Conservation (phyloP, 2,113 vertebrate genomes). For the Fregata magnificens region DNA sequence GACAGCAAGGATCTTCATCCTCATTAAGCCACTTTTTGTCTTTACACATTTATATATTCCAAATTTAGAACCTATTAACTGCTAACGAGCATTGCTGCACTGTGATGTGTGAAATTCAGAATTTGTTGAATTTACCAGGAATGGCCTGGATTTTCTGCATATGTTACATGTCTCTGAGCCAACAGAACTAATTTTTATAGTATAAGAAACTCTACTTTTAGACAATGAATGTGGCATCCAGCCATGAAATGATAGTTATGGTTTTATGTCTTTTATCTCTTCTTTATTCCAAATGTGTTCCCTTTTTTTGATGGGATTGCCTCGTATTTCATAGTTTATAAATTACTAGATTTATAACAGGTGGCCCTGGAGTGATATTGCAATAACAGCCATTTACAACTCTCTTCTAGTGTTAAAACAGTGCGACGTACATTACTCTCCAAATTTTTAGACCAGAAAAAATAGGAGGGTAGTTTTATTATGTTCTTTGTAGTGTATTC, state of each 20-base stretch:
- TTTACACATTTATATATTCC: conserved; percentile 16
- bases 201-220: neutral
- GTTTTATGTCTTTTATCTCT: neutral
- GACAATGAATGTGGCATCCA: neutral
- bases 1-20: neutral
- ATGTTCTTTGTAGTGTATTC: neutral
- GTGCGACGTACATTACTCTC: neutral
- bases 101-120: neutral
- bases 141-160: neutral
- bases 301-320: neutral
- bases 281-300: neutral
- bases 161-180: neutral
- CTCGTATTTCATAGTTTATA: neutral
- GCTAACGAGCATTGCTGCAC: neutral
- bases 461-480: neutral
- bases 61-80: conserved; percentile 38
- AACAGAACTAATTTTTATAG: neutral
- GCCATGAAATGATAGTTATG: neutral
- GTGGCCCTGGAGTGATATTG: neutral
- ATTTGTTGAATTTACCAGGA: neutral
- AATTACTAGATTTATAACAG: neutral
- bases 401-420: neutral
- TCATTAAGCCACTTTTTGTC: conserved; percentile 14
- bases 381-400: neutral
- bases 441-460: neutral